These are phyloP conservation scores for Tachypleus tridentatus DNA, from an alignment of 1,140 invertebrate genomes.

Conservation along the genomic window DNA sequence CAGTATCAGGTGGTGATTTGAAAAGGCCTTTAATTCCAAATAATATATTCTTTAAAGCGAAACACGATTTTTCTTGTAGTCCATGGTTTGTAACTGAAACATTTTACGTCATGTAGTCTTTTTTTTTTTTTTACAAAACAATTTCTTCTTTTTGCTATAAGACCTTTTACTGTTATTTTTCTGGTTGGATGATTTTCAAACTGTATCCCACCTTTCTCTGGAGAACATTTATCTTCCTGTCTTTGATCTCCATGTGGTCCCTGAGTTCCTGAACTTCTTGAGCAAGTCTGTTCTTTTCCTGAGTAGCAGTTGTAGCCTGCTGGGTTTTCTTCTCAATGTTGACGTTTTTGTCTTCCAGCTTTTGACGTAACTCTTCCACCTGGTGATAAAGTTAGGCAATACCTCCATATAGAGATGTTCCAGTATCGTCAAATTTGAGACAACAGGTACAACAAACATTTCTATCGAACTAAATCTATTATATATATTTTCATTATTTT, in stretches of 20 bases:
- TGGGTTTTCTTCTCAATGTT: slow-evolving; percentile 87
- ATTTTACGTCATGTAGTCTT: background rate
- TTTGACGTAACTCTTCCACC: slow-evolving; percentile 84
- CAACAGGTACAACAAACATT: background rate
- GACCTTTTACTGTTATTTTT: background rate
- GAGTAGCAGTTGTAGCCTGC: slow-evolving; percentile 67
- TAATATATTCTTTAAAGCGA: background rate
- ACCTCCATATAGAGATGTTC: background rate
- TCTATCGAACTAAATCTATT: background rate
- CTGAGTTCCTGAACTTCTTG: slow-evolving; percentile 79
- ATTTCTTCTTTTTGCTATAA: background rate
- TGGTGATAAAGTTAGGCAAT: slow-evolving; percentile 30
- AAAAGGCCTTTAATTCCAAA: background rate
- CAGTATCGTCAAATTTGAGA: background rate
- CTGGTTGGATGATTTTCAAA: background rate
- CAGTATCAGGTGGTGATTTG: too few relatives aligned
- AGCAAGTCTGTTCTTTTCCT: slow-evolving; percentile 72
- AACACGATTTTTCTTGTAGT: background rate
- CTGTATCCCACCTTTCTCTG: slow-evolving; percentile 73
- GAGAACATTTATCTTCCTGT: slow-evolving; percentile 89
- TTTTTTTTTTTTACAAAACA: background rate
- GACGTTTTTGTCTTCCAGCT: slow-evolving; percentile 91
- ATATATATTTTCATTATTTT: background rate
- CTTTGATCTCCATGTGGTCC: slow-evolving; percentile 96
- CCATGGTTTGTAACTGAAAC: background rate